These are phyloP conservation scores for Monoplex corrugatus DNA, from an alignment of 2,888 invertebrate genomes.

Conservation along the genomic window DNA sequence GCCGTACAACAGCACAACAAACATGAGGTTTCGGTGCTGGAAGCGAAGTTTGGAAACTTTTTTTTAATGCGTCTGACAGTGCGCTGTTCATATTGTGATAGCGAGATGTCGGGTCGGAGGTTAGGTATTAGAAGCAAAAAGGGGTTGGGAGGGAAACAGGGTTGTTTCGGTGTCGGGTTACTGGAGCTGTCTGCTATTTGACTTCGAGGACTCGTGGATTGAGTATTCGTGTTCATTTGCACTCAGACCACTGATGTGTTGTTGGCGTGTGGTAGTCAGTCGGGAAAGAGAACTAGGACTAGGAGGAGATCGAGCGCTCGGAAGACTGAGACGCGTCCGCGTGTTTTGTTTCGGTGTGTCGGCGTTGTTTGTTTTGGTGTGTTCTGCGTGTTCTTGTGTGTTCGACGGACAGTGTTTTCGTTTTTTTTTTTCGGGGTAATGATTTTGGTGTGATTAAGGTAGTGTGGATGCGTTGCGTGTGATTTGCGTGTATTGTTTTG, in stretches of 20 bases:
- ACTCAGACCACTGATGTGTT: not conserved
- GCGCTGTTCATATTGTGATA: too few species aligned
- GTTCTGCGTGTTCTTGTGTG: too few species aligned
- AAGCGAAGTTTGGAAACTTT: conserved; percentile 56
- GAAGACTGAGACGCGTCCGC: not conserved
- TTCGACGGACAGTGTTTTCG: too few species aligned
- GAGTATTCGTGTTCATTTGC: conserved; percentile 21
- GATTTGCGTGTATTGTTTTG: too few species aligned
- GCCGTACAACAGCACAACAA: not conserved
- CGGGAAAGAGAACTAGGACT: too few species aligned
- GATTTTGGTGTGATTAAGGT: too few species aligned
- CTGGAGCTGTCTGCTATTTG: conserved; percentile 42
- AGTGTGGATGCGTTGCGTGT: too few species aligned
- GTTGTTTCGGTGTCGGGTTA: conserved; percentile 43
- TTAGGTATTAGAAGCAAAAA: conserved; percentile 15
- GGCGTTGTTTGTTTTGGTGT: too few species aligned
- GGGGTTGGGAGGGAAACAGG: conserved; percentile 41
- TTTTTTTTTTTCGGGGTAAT: too few species aligned
- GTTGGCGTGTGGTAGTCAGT: not conserved
- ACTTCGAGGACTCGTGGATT: conserved; percentile 34
- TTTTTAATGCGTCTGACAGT: conserved; percentile 50
- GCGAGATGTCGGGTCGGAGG: too few species aligned
- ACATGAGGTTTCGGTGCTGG: not conserved
- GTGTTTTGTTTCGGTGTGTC: conserved; percentile 10
- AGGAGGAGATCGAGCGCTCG: too few species aligned